Evolutionary conservation across 2,797 vertebrate genomes (phyloP).

Genomic region (Tolypeutes matacus): DNA sequence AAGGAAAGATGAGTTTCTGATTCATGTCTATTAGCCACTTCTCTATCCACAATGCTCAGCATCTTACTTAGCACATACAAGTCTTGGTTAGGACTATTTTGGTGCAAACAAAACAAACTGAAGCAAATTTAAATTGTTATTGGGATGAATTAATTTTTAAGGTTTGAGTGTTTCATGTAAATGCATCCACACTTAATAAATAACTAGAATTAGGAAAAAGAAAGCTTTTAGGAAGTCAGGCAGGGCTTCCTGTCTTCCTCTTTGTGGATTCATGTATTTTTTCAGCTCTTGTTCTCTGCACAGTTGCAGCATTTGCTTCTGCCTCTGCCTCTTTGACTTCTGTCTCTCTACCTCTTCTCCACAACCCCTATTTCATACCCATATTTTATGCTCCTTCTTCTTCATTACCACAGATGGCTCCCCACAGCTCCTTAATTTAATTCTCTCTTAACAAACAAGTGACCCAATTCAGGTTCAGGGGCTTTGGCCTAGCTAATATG

Average conservation of each 20-base stretch:
- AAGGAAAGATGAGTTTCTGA: background rate
- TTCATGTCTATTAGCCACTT: background rate
- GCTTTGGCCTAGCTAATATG: background rate
- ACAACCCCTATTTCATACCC: background rate
- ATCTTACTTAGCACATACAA: background rate
- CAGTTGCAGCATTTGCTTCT: background rate
- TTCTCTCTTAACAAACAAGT: background rate
- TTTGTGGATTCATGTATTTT: background rate
- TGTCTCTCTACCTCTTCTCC: background rate
- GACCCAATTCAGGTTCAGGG: background rate
- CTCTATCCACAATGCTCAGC: background rate
- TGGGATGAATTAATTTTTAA: background rate
- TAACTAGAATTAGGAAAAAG: background rate
- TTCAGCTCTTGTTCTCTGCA: background rate
- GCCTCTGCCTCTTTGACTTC: background rate
- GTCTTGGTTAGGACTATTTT: background rate
- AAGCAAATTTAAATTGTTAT: background rate
- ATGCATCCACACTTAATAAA: constrained; percentile 8
- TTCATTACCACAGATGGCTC: constrained; percentile 29
- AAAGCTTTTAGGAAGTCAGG: background rate
- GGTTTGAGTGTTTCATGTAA: background rate
- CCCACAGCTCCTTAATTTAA: background rate
- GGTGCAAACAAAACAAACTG: background rate
- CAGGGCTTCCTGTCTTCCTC: background rate
- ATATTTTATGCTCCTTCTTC: background rate